Percentiles rank a stretch among this genome's conserved stretches.
Conservation (phyloP, 2,113 vertebrate genomes). For the Hippocampus abdominalis region DNA sequence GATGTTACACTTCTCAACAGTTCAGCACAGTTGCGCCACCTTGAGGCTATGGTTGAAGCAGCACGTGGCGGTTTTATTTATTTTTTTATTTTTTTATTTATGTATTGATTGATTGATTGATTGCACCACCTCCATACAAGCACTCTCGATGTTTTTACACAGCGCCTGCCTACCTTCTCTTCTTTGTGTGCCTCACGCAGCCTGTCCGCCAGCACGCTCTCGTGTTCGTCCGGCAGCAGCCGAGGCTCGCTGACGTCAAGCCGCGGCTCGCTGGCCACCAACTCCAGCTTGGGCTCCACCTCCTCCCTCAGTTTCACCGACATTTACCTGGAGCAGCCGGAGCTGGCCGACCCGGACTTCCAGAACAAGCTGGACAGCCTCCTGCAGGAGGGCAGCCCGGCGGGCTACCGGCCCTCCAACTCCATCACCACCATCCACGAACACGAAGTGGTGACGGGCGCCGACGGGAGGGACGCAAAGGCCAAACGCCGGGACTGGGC, state of each 20-base stretch:
- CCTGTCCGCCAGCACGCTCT: slow-evolving; percentile 91
- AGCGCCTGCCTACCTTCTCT: too few species aligned
- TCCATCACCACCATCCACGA: slow-evolving; percentile 96
- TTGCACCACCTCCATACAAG: too few species aligned
- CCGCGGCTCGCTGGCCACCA: slow-evolving; percentile 86
- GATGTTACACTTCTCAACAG: background rate
- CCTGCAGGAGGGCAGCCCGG: slow-evolving; percentile 75
- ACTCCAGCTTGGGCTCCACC: slow-evolving; percentile 88
- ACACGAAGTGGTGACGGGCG: slow-evolving; percentile 80
- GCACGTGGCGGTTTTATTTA: background rate
- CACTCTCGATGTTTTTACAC: too few species aligned
- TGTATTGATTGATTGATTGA: too few species aligned
- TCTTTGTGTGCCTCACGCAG: slow-evolving; percentile 54
- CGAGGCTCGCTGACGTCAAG: slow-evolving; percentile 89
- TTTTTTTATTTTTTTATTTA: too few species aligned
- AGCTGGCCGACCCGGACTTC: slow-evolving; percentile 82
- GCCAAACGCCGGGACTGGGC: background rate
- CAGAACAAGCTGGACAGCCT: slow-evolving; percentile 89
- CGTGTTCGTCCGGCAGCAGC: slow-evolving; percentile 92
- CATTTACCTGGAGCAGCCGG: slow-evolving; percentile 86
- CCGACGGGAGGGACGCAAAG: slow-evolving; percentile 18
- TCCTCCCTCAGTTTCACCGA: slow-evolving; percentile 92
- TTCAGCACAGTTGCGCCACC: background rate
- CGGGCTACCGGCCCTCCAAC: slow-evolving; percentile 82
- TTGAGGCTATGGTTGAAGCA: background rate